These are phyloP conservation scores for Lynx canadensis DNA, from an alignment of 2,113 vertebrate genomes.

Conservation along the genomic window DNA sequence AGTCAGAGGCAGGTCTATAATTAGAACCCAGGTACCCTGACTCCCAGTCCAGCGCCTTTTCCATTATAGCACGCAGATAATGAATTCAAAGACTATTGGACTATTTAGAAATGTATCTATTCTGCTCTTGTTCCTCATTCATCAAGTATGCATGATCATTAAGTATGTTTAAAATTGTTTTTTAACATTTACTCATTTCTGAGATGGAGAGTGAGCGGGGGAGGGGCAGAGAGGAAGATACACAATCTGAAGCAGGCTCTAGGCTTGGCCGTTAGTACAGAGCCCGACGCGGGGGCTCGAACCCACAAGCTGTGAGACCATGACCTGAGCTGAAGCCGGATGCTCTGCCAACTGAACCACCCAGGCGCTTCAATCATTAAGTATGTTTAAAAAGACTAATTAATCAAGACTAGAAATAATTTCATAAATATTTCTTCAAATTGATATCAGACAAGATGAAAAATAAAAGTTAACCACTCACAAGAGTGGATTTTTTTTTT, in stretches of 20 bases:
- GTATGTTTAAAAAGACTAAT: background rate
- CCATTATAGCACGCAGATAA: background rate
- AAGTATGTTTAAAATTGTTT: background rate
- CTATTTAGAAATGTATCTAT: background rate
- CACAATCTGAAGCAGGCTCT: too few species aligned
- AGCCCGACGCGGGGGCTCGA: too few species aligned
- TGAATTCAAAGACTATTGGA: background rate
- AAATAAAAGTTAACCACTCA: background rate
- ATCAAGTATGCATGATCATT: background rate
- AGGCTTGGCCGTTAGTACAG: too few species aligned
- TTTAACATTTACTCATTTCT: too few species aligned
- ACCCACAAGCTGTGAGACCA: too few species aligned
- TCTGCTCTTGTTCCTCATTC: background rate
- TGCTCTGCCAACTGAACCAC: too few species aligned
- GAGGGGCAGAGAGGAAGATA: too few species aligned
- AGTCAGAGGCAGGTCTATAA: background rate
- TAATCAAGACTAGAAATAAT: background rate
- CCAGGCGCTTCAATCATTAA: background rate
- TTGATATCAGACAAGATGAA: background rate
- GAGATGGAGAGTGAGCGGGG: too few species aligned
- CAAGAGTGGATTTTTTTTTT: background rate
- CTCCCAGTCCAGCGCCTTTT: background rate
- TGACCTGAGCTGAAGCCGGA: too few species aligned
- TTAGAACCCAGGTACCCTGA: background rate
- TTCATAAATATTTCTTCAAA: conserved; percentile 7